Conservation (phyloP, 2,797 vertebrate genomes). For the Acestrorhynchus altus region DNA sequence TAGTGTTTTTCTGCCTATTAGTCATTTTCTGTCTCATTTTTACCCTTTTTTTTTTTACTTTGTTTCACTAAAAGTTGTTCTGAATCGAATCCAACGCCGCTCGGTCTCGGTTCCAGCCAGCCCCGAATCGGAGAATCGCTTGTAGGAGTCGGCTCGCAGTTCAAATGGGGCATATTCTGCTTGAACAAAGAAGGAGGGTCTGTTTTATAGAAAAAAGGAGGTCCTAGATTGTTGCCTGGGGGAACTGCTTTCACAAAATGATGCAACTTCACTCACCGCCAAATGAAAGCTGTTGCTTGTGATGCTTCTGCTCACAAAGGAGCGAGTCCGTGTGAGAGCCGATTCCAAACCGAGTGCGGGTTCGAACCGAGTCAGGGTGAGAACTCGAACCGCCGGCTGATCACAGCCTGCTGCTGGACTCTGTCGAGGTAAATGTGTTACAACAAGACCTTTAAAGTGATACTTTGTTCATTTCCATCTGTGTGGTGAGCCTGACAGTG, state of each 20-base stretch:
- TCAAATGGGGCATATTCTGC: neutral
- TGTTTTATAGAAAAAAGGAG: neutral
- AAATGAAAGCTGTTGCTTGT: neutral
- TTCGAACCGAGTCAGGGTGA: conserved; percentile 16
- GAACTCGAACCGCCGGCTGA: neutral
- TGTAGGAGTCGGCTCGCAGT: too few species aligned
- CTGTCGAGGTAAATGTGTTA: neutral
- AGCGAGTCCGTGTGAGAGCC: conserved; percentile 16
- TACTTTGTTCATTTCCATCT: neutral
- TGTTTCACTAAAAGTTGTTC: too few species aligned
- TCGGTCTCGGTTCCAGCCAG: too few species aligned
- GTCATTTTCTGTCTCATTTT: too few species aligned
- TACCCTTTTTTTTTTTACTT: too few species aligned
- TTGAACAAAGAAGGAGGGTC: neutral
- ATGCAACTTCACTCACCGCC: neutral
- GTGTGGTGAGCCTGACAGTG: neutral
- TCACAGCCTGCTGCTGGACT: neutral
- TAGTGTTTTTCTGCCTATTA: too few species aligned
- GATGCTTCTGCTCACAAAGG: conserved; percentile 6
- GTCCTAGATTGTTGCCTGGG: neutral
- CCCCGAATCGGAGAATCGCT: too few species aligned
- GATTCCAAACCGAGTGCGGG: too few species aligned
- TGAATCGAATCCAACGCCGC: too few species aligned
- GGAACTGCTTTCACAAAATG: neutral
- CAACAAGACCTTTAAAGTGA: neutral